Conservation (phyloP, 2,113 vertebrate species). For the Sprattus sprattus region DNA sequence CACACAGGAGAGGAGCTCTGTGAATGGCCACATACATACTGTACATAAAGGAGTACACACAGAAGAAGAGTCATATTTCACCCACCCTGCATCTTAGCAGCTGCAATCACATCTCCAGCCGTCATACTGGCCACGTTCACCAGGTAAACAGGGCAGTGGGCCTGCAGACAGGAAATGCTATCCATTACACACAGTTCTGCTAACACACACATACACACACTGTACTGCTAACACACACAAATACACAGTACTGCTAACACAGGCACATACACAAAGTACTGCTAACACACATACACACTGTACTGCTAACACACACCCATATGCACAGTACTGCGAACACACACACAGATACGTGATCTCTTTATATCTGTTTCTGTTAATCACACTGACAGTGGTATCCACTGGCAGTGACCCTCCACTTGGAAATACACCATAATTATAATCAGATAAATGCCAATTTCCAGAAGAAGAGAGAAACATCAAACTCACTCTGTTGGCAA, state of each 20-base stretch:
- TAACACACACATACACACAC: no score
- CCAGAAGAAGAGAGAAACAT: not conserved
- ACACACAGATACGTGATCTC: no score
- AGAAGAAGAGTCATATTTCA: no score
- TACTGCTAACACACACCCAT: no score
- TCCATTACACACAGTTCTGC: not conserved
- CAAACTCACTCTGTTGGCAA: constrained; percentile 85
- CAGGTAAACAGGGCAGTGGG: constrained; percentile 86
- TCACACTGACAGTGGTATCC: not conserved
- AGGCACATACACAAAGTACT: not conserved
- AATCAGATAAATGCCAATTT: not conserved
- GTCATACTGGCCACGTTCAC: constrained; percentile 89
- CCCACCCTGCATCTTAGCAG: constrained; percentile 92
- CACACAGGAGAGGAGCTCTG: not conserved
- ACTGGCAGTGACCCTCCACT: not conserved
- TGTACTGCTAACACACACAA: not conserved
- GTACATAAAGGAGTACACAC: no score
- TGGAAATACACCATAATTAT: not conserved
- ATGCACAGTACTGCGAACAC: no score
- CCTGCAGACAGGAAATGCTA: constrained; percentile 62
- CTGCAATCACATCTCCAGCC: constrained; percentile 84
- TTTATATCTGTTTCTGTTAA: not conserved
- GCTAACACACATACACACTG: no score
- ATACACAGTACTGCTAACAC: no score
- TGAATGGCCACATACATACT: not conserved